Conservation (phyloP, 1,140 invertebrate genomes). For the Anoplophora glabripennis region DNA sequence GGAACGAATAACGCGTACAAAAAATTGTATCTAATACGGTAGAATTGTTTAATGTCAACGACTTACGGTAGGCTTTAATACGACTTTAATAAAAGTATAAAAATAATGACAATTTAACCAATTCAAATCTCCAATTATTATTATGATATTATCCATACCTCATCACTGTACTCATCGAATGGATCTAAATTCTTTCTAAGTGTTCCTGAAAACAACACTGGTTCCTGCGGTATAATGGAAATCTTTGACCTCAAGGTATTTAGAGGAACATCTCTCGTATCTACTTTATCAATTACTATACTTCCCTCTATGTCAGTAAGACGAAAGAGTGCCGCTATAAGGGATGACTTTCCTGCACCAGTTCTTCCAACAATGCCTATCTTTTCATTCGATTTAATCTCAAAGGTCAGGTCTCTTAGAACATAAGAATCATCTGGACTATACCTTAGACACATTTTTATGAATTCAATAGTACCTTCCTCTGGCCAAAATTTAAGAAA, state of each 20-base stretch:
- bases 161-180: constrained; percentile 53
- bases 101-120: no score
- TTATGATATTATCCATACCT: not conserved
- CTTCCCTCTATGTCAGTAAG: constrained; percentile 43
- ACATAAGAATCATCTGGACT: constrained; percentile 59
- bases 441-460: constrained; percentile 66
- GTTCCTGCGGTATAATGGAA: constrained; percentile 82
- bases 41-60: no score
- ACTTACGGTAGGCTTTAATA: no score
- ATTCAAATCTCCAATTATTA: no score
- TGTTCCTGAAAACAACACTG: constrained; percentile 72
- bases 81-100: no score
- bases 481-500: constrained; percentile 64
- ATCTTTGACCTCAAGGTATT: constrained; percentile 66
- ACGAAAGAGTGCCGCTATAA: constrained; percentile 71
- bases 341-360: constrained; percentile 25
- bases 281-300: constrained; percentile 41
- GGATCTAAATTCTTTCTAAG: constrained; percentile 60
- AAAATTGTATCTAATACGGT: no score
- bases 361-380: constrained; percentile 45
- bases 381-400: constrained; percentile 64
- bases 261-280: constrained; percentile 58
- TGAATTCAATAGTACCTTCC: constrained; percentile 54
- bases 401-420: constrained; percentile 63
- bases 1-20: no score